Base-by-base conservation (phyloP, 2,888 invertebrate species). In the Hirtodrosophila histrioides region DNA sequence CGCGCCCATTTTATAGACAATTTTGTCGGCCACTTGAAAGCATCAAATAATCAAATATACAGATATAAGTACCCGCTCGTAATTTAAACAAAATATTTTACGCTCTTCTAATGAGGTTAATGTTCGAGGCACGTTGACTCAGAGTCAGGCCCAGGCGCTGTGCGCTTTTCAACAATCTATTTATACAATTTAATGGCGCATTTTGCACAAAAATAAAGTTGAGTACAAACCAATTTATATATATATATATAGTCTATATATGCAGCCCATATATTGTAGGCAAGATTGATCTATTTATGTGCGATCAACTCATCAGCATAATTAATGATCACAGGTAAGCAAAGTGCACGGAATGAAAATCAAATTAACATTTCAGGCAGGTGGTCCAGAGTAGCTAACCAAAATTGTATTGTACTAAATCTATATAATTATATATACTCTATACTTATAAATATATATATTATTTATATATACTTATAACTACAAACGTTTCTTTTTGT, bases 141-240 rank as follows among this genome's bases (percentile, higher is more conserved):
- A 86, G 84, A 84, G 67, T 84, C 88, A 86, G 65, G 46, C 39
- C 27, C 66, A 54, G 29, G n/a, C 45, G 61, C 51, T 70, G 69
- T 83, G 75, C 67, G 86, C 66, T 68, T 75, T 72, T 79, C 76
- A 69, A 29, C 63, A 39, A 51, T 86, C 87, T 83, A 87, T 84
- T 87, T 78, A 71, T 84, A 87, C 29, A 48, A 69, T 67, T 84
- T 85, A 85, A 87, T 88, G 86, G 88, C 88, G 86, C 86, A 87
- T 85, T 83, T 84, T 87, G 86, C 81, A 88, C 81, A 71, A 84
- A 86, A 86, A 83, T 83, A 88, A 88, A 65, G 48, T 65, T 57
- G 57, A 80, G 73, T 86, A 77, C 78, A 50, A 70, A 60, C 63
- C 80, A 63, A 84, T 87, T 58, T 62, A 36, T 56, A 45, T 41